Evolutionary conservation across 1,140 invertebrate genomes (phyloP), one percentile per base, ranked within the genome.

Genomic region (Neotoxoptera formosana): DNA sequence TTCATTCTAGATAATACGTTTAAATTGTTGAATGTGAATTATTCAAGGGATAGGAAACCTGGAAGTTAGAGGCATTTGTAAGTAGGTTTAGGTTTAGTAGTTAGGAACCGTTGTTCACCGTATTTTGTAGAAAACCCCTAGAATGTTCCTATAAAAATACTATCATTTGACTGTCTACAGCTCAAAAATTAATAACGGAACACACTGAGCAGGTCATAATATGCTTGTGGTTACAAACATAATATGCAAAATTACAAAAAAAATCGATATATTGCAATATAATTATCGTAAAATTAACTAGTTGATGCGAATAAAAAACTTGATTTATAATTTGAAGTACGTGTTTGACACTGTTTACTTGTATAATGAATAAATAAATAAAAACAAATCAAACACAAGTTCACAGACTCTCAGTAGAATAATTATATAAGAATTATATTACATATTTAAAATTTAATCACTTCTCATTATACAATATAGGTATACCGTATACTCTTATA

Each of bases 351-450:
- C 30, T n/a, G 60, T 67, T 67, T 53, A 4, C 51, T 21, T 17
- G n/a, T 76, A 76, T 7, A 76, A 76, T n/a, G 60, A 76, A 76
- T 30, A 34, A n/a, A 60, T 60, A 56, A 56, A 56, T 56, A 23
- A 60, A 67, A 67, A 67, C 2, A 30, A 30, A 67, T 11, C 30
- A 76, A 34, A n/a, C 14, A 76, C 30, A 76, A 76, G 14, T 76
- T 76, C 60, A 76, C 60, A n/a, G 60, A 14, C n/a, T 76, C 60
- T n/a, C 60, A n/a, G 60, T 76, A 76, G 9, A 76, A 76, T n/a
- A n/a, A 67, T 67, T n/a, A n/a, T 67, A 76, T 14, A 76, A n/a
- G 60, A 76, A 76, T 76, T 76, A 76, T 76, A 76, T 76, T 76
- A 76, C 60, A 76, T 60, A 30, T 60, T n/a, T 76, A 17, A 76